Evolutionary conservation across 2,113 vertebrate species (phyloP).

Genomic region (Microcebus murinus): DNA sequence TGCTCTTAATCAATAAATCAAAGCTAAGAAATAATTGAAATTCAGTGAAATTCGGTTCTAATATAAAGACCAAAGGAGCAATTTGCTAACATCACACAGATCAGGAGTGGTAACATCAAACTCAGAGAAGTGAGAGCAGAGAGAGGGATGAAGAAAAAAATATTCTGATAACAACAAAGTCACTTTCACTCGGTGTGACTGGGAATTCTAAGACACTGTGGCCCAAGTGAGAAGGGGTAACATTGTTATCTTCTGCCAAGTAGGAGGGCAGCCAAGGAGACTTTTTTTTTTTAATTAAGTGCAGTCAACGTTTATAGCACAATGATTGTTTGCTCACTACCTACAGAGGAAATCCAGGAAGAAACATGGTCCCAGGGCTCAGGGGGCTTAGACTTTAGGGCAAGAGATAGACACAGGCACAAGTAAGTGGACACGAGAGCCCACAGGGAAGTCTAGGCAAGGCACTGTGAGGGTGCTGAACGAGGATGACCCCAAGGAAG

Average conservation of each 20-base stretch:
- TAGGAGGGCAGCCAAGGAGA: background rate
- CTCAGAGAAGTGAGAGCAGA: background rate
- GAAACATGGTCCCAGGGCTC: background rate
- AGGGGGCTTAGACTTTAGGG: background rate
- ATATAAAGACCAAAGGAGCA: constrained; percentile 51
- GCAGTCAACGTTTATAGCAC: background rate
- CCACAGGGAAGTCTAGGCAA: background rate
- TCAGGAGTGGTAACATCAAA: background rate
- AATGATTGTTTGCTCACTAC: background rate
- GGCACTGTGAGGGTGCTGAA: background rate
- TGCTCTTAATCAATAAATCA: constrained; percentile 48
- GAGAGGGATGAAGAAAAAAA: background rate
- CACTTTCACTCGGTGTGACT: background rate
- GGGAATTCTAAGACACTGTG: background rate
- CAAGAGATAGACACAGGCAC: background rate
- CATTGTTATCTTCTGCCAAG: background rate
- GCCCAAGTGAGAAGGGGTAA: background rate
- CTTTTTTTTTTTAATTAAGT: background rate
- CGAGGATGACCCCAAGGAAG: background rate
- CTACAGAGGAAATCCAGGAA: background rate
- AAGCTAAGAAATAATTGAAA: constrained; percentile 48
- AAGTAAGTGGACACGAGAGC: background rate
- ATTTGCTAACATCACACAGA: constrained; percentile 28
- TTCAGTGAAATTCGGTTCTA: background rate
- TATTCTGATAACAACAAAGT: background rate